Base-by-base conservation (phyloP, 1,140 invertebrate species). In the Drosophila suzukii region DNA sequence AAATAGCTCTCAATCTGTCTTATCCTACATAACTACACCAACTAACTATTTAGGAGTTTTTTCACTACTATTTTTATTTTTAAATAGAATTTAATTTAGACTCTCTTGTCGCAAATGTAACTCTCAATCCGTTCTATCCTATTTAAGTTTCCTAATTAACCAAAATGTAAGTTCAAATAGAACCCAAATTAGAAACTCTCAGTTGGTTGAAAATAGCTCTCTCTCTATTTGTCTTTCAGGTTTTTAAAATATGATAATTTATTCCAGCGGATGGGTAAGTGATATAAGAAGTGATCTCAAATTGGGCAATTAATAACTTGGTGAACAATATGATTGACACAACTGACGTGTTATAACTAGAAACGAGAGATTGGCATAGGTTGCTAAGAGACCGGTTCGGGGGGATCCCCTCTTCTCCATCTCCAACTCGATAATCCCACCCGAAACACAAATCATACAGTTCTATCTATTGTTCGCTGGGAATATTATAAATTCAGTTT, bases 281-380 rank as follows among this genome's bases (percentile, higher is more conserved):
- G 54, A n/a, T 38, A 32, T 51, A 50, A 27, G 55, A 70, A 71
- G 2, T 51, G 46, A 24, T 72, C 51, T 55, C 4, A 32, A 56
- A 56, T 55, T 17, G 6, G 34, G 24, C 20, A 53, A 73, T 73
- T 73, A 68, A 65, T 68, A 66, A 68, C 47, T 43, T 20, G 34
- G 3, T n/a, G n/a, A 67, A 38, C 27, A 44, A 30, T 49, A 46
- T 68, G 65, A 68, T 68, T 68, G 65, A 68, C 63, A 17, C 20
- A 11, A 36, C 56, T 34, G 34, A 39, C 60, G 39, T 59, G 30
- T 15, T 13, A n/a, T 53, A 54, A 53, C 30, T 50, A 17, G 56
- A 49, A 24, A 27, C 20, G 13, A 32, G 27, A 41, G 27, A 43
- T 15, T n/a, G 54, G 12, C 30, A 39, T 30, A 5, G 6, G 10